Evolutionary conservation across 2,113 vertebrate genomes (phyloP).

Genomic region (Ibidorhyncha struthersii): DNA sequence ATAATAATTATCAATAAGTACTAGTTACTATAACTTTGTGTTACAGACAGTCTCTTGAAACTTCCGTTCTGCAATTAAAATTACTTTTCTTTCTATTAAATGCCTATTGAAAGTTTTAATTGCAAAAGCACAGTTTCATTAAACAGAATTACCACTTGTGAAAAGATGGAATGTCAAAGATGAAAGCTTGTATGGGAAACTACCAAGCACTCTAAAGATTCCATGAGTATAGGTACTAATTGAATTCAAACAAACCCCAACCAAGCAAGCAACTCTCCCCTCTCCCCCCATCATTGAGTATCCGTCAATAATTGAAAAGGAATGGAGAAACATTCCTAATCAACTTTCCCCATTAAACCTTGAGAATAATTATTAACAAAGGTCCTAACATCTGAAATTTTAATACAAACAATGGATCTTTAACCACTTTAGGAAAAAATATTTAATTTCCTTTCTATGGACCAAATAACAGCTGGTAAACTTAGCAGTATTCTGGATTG

Average conservation of each 20-base stretch:
- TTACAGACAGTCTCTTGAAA: neutral
- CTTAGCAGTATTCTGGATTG: neutral
- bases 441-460: neutral
- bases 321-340: neutral
- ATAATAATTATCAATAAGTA: neutral
- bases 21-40: neutral
- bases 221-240: neutral
- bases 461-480: neutral
- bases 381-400: neutral
- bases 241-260: neutral
- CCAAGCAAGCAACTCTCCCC: neutral
- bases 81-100: neutral
- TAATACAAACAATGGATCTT: neutral
- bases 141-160: neutral
- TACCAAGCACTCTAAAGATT: neutral
- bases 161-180: neutral
- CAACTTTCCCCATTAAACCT: neutral
- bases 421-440: neutral
- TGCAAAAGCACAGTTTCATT: neutral
- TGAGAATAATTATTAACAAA: neutral
- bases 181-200: neutral
- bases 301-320: neutral
- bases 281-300: fast-evolving
- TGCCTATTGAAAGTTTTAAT: neutral
- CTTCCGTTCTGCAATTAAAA: neutral